Evolutionary conservation across 2,113 vertebrate species (phyloP), one percentile per base, ranked within the genome.

Genomic region (Rhipidura dahli): DNA sequence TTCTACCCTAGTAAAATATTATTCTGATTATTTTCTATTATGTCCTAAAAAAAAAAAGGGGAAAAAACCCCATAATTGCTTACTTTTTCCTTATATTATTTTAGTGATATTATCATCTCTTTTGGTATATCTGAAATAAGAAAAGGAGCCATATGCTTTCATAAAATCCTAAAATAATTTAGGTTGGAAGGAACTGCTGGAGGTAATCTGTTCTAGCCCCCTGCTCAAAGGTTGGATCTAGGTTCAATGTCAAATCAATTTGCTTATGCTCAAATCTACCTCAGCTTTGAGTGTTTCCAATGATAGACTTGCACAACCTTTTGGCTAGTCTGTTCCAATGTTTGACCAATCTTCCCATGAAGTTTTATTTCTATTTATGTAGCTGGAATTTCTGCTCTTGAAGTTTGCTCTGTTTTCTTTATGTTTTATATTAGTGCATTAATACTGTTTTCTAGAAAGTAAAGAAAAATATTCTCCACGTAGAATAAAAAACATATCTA

Each of bases 1-100:
- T 84, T 89, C 21, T 84, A 61, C 35, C 17, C 6, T 20, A 71
- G 19, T 35, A 39, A 83, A 91, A 24, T 45, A 73, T 31, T 70
- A 12, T 83, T 76, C 17, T 76, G 23, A 24, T 78, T 79, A 33
- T 65, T 96, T 89, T 20, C 49, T 64, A 4, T 56, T 85, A 22
- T 37, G 10, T 75, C 16, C 26, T 70, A 57, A 60, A 87, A 31
- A 39, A 23, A 3, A 10, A 33, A 37, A 83, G n/a, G 9, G 39
- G 39, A 39, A 39, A 39, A 21, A 24, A 2, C 1, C 13, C 13
- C 2, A 0, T 33, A 63, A 17, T 69, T 7, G 0, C 10, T 63
- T 54, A 54, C 15, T 72, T 76, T 57, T 57, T 19, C 5, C 7
- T 51, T 70, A 42, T 66, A 31, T 16, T 66, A 35, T 17, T 70